Percentiles rank a stretch among this genome's conserved stretches.
These are phyloP conservation scores for Cephus spinipes DNA, from an alignment of 2,888 invertebrate species.

Conservation along the genomic window DNA sequence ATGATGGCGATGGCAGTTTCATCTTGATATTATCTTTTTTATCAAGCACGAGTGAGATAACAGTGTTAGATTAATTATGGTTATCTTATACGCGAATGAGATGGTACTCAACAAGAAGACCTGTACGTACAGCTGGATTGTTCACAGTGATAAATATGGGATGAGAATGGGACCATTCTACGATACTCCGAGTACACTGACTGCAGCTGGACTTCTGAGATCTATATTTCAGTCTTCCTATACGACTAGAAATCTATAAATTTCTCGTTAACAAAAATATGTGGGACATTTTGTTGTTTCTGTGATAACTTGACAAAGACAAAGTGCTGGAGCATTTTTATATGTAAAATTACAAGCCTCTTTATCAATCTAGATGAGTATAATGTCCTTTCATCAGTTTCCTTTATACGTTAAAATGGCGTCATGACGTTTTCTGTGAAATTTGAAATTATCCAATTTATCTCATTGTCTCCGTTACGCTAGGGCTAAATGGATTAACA, in stretches of 20 bases:
- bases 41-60: neutral
- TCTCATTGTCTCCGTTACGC: neutral
- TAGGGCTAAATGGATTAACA: neutral
- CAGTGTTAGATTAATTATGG: neutral
- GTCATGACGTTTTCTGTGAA: neutral
- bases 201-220: too few relatives aligned
- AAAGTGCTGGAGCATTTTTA: neutral
- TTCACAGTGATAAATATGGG: neutral
- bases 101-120: neutral
- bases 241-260: neutral
- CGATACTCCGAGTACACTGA: too few relatives aligned
- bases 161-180: neutral
- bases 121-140: neutral
- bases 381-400: neutral
- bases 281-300: neutral
- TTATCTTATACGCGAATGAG: neutral
- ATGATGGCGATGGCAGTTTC: neutral
- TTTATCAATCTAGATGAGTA: neutral
- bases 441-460: neutral
- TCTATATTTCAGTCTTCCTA: neutral
- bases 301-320: neutral
- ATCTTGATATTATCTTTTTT: neutral
- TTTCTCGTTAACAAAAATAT: neutral
- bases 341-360: neutral
- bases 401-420: neutral